Evolutionary conservation across 1,140 invertebrate genomes (phyloP).

Genomic region (Bacillus rossius): DNA sequence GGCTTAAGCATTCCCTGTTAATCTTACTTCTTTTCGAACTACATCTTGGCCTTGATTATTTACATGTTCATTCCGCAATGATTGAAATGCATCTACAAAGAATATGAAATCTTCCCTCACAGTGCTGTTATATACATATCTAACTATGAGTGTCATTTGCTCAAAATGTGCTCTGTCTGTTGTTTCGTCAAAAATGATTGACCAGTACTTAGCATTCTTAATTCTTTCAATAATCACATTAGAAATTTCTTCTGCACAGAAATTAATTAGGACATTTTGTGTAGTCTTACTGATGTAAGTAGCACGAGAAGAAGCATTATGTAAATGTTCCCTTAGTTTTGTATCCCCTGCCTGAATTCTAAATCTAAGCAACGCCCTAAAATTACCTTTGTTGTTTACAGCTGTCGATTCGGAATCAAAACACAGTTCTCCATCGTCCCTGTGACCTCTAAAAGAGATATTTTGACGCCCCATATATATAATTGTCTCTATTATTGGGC

Average conservation of each 20-base stretch:
- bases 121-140: slow-evolving; percentile 22
- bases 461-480: too few relatives aligned
- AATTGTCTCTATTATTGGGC: too few relatives aligned
- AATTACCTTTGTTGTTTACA: too few relatives aligned
- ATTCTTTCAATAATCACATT: slow-evolving; percentile 22
- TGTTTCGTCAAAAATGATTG: slow-evolving; percentile 33
- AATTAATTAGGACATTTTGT: slow-evolving; percentile 32
- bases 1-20: too few relatives aligned
- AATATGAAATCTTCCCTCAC: slow-evolving; percentile 28
- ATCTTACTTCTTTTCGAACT: too few relatives aligned
- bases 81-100: slow-evolving; percentile 25
- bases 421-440: too few relatives aligned
- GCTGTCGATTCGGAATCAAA: too few relatives aligned
- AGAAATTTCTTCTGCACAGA: slow-evolving; percentile 25
- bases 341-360: background rate
- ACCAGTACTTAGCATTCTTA: slow-evolving; percentile 20
- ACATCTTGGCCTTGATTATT: too few relatives aligned
- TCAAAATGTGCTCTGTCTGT: slow-evolving; percentile 28
- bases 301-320: slow-evolving; percentile 21
- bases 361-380: too few relatives aligned
- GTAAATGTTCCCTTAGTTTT: slow-evolving; percentile 25
- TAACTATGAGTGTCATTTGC: slow-evolving; percentile 26
- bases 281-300: slow-evolving; percentile 30
- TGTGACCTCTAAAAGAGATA: too few relatives aligned
- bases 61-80: too few relatives aligned